phyloP scores from a whole-genome alignment of 2,113 vertebrate species.

The Mastomys natalensis region DNA sequence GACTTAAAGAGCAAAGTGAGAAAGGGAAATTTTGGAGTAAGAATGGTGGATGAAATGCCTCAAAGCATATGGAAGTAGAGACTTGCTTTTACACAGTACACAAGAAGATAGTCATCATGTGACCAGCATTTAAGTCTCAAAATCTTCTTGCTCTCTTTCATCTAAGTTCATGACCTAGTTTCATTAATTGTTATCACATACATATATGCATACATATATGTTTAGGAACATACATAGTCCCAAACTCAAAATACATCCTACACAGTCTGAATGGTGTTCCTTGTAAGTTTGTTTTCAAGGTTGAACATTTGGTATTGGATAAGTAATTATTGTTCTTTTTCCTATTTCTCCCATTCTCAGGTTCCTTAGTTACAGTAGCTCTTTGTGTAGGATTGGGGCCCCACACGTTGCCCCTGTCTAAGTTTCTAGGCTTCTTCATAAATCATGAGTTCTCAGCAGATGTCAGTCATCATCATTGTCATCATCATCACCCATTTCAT shows the following conservation, averaged over 20 bases:
- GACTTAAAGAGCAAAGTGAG: neutral
- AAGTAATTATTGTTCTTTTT: neutral
- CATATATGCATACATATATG: neutral
- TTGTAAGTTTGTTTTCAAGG: neutral
- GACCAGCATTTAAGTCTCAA: neutral
- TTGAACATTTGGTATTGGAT: neutral
- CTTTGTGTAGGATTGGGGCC: neutral
- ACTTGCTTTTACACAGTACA: neutral
- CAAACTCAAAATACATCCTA: neutral
- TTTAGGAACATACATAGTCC: neutral
- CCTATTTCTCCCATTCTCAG: neutral
- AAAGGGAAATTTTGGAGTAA: constrained; percentile 27
- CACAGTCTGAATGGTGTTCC: neutral
- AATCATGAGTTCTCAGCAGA: neutral
- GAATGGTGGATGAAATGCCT: neutral
- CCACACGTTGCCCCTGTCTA: neutral
- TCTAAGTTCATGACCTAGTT: neutral
- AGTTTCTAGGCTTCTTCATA: neutral
- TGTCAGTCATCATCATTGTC: no score
- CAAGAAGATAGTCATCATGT: neutral
- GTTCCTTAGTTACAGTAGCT: neutral
- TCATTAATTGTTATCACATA: neutral
- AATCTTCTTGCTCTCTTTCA: neutral
- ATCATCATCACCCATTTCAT: neutral
- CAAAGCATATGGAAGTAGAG: neutral